Conservation (phyloP, 2,888 invertebrate genomes). For the Tigriopus californicus region DNA sequence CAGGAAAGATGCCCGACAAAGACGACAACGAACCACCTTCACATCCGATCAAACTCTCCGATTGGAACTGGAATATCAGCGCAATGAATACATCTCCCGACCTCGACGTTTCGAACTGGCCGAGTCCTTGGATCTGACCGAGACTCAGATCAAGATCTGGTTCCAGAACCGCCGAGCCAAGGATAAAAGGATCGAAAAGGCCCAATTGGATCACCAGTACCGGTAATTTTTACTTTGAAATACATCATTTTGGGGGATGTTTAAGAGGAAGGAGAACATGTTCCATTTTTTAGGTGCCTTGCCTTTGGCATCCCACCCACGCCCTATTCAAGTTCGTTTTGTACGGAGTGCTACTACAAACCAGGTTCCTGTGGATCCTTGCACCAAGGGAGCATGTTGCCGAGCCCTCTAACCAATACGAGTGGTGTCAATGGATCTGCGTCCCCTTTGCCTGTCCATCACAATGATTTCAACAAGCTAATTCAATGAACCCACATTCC, state of each 20-base stretch:
- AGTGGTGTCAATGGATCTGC: too few species aligned
- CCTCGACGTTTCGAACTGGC: conserved; percentile 61
- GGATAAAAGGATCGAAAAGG: conserved; percentile 88
- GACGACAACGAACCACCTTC: conserved; percentile 82
- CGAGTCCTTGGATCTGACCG: conserved; percentile 42
- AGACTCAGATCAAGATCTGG: conserved; percentile 74
- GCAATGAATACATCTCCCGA: conserved; percentile 78
- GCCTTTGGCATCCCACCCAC: conserved; percentile 4
- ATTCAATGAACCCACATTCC: too few species aligned
- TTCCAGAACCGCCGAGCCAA: conserved; percentile 90
- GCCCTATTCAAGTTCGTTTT: not conserved
- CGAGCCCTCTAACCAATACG: too few species aligned
- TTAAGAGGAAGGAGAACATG: too few species aligned
- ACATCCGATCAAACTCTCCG: conserved; percentile 78
- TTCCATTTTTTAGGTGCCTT: not conserved
- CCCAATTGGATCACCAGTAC: conserved; percentile 81
- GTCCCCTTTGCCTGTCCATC: too few species aligned
- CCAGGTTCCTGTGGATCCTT: conserved; percentile 10
- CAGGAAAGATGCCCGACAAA: conserved; percentile 64
- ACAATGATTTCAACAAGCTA: too few species aligned
- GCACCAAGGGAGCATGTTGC: not conserved
- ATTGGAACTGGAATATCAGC: conserved; percentile 72
- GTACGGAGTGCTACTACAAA: conserved; percentile 13
- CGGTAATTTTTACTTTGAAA: too few species aligned
- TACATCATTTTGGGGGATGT: too few species aligned